Evolutionary conservation across 2,113 vertebrate genomes (phyloP).

Genomic region (Entomyzon cyanotis): DNA sequence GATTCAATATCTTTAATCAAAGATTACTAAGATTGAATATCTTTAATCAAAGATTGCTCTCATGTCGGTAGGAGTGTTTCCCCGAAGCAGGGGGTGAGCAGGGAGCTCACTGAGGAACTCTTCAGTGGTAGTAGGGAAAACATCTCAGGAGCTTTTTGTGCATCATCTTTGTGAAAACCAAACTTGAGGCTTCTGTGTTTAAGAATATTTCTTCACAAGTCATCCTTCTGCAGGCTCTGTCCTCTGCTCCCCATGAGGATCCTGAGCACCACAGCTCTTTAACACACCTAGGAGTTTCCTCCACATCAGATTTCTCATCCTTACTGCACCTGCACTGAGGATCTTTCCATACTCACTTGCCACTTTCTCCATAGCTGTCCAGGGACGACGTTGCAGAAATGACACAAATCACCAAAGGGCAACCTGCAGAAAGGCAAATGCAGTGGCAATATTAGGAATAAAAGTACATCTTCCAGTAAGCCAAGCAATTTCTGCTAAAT

Average conservation of each 20-base stretch:
- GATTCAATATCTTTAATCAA: neutral
- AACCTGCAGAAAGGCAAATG: constrained; percentile 75
- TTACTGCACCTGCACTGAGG: neutral
- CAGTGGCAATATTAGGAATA: neutral
- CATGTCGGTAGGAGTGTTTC: neutral
- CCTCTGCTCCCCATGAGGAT: neutral
- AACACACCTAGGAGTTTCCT: accelerated
- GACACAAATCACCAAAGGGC: constrained; percentile 86
- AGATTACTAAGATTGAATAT: neutral
- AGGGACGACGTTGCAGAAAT: constrained; percentile 84
- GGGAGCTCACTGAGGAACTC: neutral
- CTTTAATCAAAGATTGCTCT: neutral
- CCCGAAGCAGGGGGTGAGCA: neutral
- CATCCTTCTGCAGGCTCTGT: accelerated
- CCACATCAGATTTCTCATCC: neutral
- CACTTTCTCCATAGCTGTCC: constrained; percentile 84
- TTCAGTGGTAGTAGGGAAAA: neutral
- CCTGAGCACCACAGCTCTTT: neutral
- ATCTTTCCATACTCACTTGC: constrained; percentile 80
- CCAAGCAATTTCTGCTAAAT: neutral
- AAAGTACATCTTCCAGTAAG: neutral
- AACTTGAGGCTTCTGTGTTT: neutral
- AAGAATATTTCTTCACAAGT: accelerated
- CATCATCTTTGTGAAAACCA: neutral
- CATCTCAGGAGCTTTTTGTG: neutral